Evolutionary conservation across 2,888 invertebrate species (phyloP).

Genomic region (Clitarchus hookeri): DNA sequence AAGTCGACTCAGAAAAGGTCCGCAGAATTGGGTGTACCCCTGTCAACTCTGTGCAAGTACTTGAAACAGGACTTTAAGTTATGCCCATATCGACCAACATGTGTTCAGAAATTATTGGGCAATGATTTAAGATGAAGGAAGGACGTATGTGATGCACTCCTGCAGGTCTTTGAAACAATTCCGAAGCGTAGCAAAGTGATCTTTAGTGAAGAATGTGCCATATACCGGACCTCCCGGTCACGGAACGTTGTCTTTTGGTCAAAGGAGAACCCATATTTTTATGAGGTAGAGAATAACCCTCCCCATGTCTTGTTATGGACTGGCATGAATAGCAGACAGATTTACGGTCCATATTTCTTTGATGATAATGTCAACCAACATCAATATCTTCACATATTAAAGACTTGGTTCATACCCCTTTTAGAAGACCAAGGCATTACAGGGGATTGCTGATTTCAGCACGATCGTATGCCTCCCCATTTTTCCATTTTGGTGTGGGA

Average conservation of each 20-base stretch:
- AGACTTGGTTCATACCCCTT: constrained; percentile 6
- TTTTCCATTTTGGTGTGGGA: neutral
- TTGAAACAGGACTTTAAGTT: neutral
- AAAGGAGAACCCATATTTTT: too few species aligned
- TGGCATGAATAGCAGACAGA: constrained; percentile 21
- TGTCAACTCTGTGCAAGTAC: too few species aligned
- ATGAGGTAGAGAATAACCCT: constrained; percentile 19
- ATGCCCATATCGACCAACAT: neutral
- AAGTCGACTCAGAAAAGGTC: too few species aligned
- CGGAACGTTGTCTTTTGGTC: too few species aligned
- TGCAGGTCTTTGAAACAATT: neutral
- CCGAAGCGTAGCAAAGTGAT: constrained; percentile 18
- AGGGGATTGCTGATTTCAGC: constrained; percentile 14
- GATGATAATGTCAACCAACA: neutral
- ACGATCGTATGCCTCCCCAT: neutral
- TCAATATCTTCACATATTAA: constrained; percentile 16
- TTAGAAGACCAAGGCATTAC: constrained; percentile 16
- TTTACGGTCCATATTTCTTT: constrained; percentile 21
- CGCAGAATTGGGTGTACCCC: too few species aligned
- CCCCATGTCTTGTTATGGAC: constrained; percentile 15
- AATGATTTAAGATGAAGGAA: neutral
- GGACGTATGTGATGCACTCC: neutral
- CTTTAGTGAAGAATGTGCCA: too few species aligned
- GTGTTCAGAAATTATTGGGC: neutral
- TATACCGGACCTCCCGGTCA: too few species aligned